Conservation (phyloP, 2,888 invertebrate species). For the Stenolophus ochropezus region DNA sequence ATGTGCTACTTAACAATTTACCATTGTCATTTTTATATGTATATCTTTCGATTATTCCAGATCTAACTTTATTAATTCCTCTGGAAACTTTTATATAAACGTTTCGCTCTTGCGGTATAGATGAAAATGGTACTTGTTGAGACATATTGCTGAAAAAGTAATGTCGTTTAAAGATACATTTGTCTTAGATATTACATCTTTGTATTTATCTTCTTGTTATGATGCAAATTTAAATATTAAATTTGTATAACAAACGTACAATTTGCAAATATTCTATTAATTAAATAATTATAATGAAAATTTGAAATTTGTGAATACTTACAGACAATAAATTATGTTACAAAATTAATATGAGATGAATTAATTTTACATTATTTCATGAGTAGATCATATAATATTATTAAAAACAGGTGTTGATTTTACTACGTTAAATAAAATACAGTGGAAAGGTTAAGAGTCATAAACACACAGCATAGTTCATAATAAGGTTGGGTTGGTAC, state of each 20-base stretch:
- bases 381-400: not conserved
- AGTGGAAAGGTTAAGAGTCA: conserved; percentile 49
- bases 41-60: conserved; percentile 54
- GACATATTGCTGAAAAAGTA: conserved; percentile 44
- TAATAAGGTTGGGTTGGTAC: not conserved
- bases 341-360: not conserved
- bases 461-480: conserved; percentile 20
- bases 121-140: conserved; percentile 23
- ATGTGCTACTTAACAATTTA: conserved; percentile 33
- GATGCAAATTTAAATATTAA: not conserved
- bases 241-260: not conserved
- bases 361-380: not conserved
- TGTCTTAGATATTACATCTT: not conserved
- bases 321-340: not conserved
- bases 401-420: conserved; percentile 13
- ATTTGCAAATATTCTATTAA: not conserved
- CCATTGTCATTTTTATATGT: conserved; percentile 57
- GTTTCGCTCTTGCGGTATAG: conserved; percentile 20
- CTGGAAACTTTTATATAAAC: not conserved
- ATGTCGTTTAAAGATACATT: not conserved
- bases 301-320: not conserved
- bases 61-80: conserved; percentile 40
- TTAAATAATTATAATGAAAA: not conserved
- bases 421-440: conserved; percentile 35
- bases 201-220: not conserved